Evolutionary conservation across 2,797 vertebrate species (phyloP).

Genomic region (Oophaga sylvatica): DNA sequence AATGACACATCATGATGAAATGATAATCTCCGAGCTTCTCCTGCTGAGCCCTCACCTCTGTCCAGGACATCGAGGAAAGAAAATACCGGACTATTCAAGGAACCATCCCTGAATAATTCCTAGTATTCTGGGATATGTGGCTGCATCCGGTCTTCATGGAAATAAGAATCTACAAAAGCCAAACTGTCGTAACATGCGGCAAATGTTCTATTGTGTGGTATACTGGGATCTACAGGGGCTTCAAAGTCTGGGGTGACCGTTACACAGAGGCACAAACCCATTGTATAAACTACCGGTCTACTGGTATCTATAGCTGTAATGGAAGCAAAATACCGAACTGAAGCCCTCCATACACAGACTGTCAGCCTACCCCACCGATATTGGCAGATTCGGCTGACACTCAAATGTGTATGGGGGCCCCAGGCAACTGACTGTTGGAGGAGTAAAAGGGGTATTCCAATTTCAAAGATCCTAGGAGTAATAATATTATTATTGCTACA

Average conservation of each 20-base stretch:
- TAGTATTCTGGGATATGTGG: neutral
- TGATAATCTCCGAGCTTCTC: neutral
- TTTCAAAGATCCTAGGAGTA: no score
- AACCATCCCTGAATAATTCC: neutral
- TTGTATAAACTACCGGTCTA: neutral
- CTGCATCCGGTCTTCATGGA: slow-evolving; percentile 2
- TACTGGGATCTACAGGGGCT: neutral
- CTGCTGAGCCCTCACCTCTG: slow-evolving; percentile 8
- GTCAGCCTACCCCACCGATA: no score
- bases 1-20: slow-evolving; percentile 29
- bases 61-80: neutral
- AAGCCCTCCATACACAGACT: no score
- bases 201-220: neutral
- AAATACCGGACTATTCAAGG: neutral
- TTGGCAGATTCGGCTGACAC: no score
- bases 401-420: no score
- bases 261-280: neutral
- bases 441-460: no score
- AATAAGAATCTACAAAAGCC: neutral
- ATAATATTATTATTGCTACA: no score
- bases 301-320: no score
- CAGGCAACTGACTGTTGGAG: no score
- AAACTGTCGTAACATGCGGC: neutral
- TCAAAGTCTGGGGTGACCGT: neutral
- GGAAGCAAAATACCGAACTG: neutral